Evolutionary conservation across 53 echinoderm and acorn worm genomes (phyloP).

Genomic region (Holothuria scabra): DNA sequence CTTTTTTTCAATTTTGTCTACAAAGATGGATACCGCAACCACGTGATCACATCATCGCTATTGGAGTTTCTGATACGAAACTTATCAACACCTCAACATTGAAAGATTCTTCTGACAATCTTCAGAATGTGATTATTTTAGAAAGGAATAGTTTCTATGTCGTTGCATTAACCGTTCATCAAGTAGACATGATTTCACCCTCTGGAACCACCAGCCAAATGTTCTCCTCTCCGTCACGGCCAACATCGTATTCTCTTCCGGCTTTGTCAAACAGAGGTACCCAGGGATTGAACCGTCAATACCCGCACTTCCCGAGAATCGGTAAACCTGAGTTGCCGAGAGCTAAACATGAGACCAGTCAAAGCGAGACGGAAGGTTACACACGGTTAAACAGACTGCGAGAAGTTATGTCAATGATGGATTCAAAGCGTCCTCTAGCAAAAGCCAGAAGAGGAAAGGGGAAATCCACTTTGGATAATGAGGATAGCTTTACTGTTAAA

Average conservation of each 20-base stretch:
- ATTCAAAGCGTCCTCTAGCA: background rate
- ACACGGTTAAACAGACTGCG: constrained; percentile 9
- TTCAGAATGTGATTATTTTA: background rate
- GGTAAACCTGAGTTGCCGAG: too few relatives aligned
- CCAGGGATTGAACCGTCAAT: background rate
- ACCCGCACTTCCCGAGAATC: background rate
- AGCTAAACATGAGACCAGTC: too few relatives aligned
- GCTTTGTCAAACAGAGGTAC: background rate
- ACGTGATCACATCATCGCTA: too few relatives aligned
- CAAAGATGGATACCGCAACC: too few relatives aligned
- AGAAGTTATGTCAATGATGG: constrained; percentile 20
- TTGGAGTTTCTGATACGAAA: too few relatives aligned
- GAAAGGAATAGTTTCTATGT: background rate
- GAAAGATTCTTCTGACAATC: background rate
- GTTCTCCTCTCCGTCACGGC: background rate
- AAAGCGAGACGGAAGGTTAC: background rate
- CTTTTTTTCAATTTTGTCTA: too few relatives aligned
- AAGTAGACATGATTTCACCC: background rate
- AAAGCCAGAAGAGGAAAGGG: background rate
- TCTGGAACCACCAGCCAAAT: background rate
- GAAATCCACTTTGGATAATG: background rate
- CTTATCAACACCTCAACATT: too few relatives aligned
- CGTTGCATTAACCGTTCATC: background rate
- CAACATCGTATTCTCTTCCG: background rate
- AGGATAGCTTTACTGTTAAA: background rate